Evolutionary conservation across 2,888 invertebrate genomes (phyloP).

Genomic region (Philaethria dido): DNA sequence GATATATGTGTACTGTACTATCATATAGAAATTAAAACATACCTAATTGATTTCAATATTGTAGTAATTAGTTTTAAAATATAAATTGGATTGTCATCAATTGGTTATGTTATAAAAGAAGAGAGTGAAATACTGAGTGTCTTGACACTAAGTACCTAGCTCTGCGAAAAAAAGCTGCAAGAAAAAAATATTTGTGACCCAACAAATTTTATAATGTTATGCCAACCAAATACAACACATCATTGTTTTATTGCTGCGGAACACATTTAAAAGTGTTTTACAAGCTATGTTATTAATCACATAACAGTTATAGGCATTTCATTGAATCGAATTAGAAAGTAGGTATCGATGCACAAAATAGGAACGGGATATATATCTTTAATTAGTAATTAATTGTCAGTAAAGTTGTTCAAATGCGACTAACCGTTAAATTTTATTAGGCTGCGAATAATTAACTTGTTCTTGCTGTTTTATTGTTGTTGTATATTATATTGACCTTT

Average conservation of each 20-base stretch:
- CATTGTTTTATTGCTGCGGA: not conserved
- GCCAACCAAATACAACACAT: not conserved
- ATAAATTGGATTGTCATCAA: too few relatives aligned
- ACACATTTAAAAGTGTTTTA: constrained; percentile 50
- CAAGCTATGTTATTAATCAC: constrained; percentile 29
- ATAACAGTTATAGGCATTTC: constrained; percentile 19
- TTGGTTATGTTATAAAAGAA: too few relatives aligned
- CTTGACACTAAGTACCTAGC: too few relatives aligned
- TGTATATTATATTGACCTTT: constrained; percentile 18
- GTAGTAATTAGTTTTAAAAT: too few relatives aligned
- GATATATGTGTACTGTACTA: too few relatives aligned
- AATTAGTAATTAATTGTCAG: constrained; percentile 33
- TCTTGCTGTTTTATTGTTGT: constrained; percentile 23
- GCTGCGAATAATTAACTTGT: constrained; percentile 23
- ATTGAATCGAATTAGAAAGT: constrained; percentile 28
- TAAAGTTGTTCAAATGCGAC: constrained; percentile 27
- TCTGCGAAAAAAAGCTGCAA: too few relatives aligned
- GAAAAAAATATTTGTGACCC: too few relatives aligned
- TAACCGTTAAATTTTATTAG: constrained; percentile 30
- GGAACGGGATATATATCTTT: constrained; percentile 30
- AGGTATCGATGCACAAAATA: constrained; percentile 21
- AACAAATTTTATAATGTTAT: not conserved
- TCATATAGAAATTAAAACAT: too few relatives aligned
- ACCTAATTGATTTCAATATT: too few relatives aligned
- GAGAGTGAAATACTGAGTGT: too few relatives aligned